Percentiles rank a stretch among this genome's conserved stretches.
Conservation (phyloP, 1,140 invertebrate species). For the Dolichoris vasculosae region DNA sequence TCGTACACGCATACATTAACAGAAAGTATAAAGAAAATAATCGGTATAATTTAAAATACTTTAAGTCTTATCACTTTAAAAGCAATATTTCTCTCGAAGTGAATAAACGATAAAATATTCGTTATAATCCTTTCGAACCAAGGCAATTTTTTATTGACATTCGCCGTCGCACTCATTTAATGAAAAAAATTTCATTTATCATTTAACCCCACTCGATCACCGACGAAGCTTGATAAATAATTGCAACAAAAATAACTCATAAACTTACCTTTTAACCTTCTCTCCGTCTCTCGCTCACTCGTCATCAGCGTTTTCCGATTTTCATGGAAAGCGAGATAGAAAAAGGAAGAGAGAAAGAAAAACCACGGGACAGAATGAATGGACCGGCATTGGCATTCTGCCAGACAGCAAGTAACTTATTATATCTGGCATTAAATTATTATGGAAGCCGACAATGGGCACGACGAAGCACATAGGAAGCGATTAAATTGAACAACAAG, state of each 20-base stretch:
- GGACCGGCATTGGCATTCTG: constrained; percentile 66
- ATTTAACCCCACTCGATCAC: neutral
- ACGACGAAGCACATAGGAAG: constrained; percentile 73
- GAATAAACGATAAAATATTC: no score
- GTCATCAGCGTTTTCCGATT: constrained; percentile 40
- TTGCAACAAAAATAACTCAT: constrained; percentile 45
- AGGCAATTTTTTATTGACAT: no score
- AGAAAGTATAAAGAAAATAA: no score
- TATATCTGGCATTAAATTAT: constrained; percentile 75
- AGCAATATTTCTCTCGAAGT: no score
- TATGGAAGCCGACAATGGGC: constrained; percentile 72
- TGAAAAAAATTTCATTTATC: neutral
- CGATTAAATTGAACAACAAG: constrained; percentile 72
- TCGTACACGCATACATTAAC: no score
- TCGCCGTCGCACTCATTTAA: no score
- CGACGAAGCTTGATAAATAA: neutral
- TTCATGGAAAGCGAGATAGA: neutral
- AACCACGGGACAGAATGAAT: constrained; percentile 65
- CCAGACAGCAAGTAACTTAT: constrained; percentile 75
- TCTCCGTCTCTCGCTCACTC: neutral
- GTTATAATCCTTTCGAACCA: no score
- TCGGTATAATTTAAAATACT: no score
- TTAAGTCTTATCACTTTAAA: no score
- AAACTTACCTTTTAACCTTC: constrained; percentile 57
- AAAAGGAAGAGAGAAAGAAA: neutral